These are phyloP conservation scores for Eira barbara DNA, from an alignment of 2,113 vertebrate genomes.

Conservation along the genomic window DNA sequence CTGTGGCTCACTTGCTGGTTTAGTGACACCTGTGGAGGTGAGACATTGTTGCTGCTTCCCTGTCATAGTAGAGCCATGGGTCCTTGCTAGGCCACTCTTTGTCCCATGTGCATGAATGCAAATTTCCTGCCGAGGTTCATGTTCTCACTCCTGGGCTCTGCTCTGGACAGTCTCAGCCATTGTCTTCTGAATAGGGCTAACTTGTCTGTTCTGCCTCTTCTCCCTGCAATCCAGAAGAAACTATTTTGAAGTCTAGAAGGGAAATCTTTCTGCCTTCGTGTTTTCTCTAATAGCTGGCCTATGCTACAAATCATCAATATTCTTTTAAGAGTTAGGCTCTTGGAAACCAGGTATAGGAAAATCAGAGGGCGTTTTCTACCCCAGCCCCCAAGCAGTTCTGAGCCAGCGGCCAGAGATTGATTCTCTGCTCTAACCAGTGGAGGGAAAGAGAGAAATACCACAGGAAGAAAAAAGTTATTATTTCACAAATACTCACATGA, in stretches of 20 bases:
- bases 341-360: background rate
- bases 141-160: background rate
- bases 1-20: background rate
- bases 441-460: background rate
- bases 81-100: background rate
- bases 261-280: background rate
- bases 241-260: background rate
- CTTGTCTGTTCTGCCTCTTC: background rate
- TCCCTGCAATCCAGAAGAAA: background rate
- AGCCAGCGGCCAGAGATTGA: background rate
- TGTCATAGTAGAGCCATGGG: background rate
- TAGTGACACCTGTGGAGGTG: background rate
- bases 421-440: background rate
- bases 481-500: background rate
- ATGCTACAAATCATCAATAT: background rate
- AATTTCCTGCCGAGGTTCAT: background rate
- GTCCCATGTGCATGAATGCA: background rate
- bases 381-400: background rate
- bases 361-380: background rate
- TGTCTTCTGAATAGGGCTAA: background rate
- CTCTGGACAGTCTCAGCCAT: background rate
- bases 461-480: background rate
- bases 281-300: background rate
- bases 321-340: background rate
- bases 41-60: background rate